Conservation (phyloP, 2,113 vertebrate species). For the Monarcha castaneiventris region DNA sequence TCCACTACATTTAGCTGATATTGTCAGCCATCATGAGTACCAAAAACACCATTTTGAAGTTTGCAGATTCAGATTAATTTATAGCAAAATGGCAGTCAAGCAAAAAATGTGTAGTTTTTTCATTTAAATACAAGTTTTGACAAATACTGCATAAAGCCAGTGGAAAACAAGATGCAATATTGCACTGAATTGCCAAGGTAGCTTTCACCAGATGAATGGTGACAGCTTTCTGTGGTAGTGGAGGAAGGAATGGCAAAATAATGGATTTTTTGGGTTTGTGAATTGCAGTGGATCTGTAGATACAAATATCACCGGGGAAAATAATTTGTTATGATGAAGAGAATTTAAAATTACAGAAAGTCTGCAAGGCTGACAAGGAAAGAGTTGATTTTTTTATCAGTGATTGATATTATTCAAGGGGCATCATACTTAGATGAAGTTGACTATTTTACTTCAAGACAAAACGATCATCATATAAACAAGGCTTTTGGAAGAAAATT, state of each 20-base stretch:
- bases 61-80: background rate
- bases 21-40: background rate
- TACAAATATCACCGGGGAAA: background rate
- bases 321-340: background rate
- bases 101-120: background rate
- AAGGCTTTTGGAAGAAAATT: conserved; percentile 1
- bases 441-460: background rate
- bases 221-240: background rate
- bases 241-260: background rate
- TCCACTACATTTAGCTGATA: background rate
- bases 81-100: background rate
- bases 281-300: background rate
- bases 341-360: background rate
- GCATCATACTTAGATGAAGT: background rate
- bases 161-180: background rate
- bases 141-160: background rate
- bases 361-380: background rate
- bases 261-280: background rate
- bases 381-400: background rate
- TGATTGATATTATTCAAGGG: background rate
- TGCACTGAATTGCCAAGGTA: background rate
- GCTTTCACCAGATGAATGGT: background rate
- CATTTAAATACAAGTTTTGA: background rate
- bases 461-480: background rate
- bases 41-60: background rate